Percentiles rank a stretch among this genome's conserved stretches.
These are phyloP conservation scores for Glaucomys volans DNA, from an alignment of 2,113 vertebrate genomes.

Conservation along the genomic window DNA sequence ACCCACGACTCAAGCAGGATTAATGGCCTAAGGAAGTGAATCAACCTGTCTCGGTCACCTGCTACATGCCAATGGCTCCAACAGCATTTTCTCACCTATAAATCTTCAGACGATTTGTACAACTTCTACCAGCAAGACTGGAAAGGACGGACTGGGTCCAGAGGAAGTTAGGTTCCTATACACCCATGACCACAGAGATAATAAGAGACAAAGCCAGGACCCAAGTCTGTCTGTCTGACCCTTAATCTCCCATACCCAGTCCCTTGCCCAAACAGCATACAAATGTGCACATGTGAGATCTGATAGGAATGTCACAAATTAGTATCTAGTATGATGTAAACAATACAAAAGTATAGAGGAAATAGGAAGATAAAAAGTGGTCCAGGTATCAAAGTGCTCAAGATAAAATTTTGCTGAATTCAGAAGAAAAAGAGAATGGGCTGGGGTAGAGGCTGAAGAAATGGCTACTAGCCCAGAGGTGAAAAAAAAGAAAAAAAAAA, in stretches of 20 bases:
- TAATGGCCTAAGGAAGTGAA: background rate
- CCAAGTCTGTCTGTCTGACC: background rate
- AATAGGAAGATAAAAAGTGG: background rate
- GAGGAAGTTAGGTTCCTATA: background rate
- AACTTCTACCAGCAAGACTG: background rate
- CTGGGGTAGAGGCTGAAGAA: background rate
- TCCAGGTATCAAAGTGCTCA: background rate
- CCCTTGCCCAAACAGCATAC: background rate
- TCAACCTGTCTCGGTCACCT: background rate
- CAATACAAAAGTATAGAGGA: background rate
- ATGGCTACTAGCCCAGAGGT: background rate
- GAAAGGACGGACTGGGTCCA: background rate
- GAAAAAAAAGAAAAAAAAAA: background rate
- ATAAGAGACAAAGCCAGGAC: background rate
- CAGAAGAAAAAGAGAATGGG: conserved; percentile 33
- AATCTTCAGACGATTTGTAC: background rate
- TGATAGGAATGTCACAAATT: background rate
- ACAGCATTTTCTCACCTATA: background rate
- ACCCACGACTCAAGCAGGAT: background rate
- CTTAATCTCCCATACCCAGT: background rate
- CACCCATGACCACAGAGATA: background rate
- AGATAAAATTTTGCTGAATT: background rate
- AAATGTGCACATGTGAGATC: background rate
- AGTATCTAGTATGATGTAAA: background rate
- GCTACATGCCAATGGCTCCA: background rate